These are phyloP conservation scores for Enoplosus armatus DNA, from an alignment of 2,797 vertebrate genomes.

Conservation along the genomic window DNA sequence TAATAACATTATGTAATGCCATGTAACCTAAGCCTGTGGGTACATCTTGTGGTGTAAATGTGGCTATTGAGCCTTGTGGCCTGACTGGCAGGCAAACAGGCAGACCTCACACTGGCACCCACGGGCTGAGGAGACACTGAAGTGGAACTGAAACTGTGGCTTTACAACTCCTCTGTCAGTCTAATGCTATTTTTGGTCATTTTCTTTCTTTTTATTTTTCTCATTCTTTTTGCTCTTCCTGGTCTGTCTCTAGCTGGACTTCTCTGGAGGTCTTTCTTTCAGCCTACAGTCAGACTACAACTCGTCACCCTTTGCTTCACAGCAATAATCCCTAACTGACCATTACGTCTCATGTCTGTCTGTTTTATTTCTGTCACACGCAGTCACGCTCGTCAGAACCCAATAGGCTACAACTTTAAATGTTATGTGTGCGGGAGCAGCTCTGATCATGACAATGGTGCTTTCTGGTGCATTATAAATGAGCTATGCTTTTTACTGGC, in stretches of 20 bases:
- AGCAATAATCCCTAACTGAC: slow-evolving; percentile 28
- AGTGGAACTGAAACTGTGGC: slow-evolving; percentile 29
- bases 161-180: slow-evolving; percentile 33
- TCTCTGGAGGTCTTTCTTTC: slow-evolving; percentile 26
- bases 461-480: slow-evolving; percentile 62
- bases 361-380: slow-evolving; percentile 43
- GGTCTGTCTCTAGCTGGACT: background rate
- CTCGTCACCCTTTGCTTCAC: slow-evolving; percentile 9
- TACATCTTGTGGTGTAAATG: slow-evolving; percentile 69
- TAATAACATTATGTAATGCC: slow-evolving; percentile 69
- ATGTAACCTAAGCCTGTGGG: slow-evolving; percentile 69
- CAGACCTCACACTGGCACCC: slow-evolving; percentile 53
- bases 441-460: slow-evolving; percentile 35
- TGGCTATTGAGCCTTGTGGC: slow-evolving; percentile 54
- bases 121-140: slow-evolving; percentile 32
- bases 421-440: slow-evolving; percentile 35
- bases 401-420: slow-evolving; percentile 15
- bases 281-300: slow-evolving; percentile 11
- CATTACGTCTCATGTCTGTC: slow-evolving; percentile 32
- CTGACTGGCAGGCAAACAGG: slow-evolving; percentile 41
- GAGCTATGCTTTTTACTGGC: slow-evolving; percentile 64
- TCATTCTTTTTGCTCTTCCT: slow-evolving; percentile 15
- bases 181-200: background rate
- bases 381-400: slow-evolving; percentile 36
- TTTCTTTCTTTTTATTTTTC: background rate